Evolutionary conservation across 2,797 vertebrate genomes (phyloP).

Genomic region (Rhadinocentrus ornatus): DNA sequence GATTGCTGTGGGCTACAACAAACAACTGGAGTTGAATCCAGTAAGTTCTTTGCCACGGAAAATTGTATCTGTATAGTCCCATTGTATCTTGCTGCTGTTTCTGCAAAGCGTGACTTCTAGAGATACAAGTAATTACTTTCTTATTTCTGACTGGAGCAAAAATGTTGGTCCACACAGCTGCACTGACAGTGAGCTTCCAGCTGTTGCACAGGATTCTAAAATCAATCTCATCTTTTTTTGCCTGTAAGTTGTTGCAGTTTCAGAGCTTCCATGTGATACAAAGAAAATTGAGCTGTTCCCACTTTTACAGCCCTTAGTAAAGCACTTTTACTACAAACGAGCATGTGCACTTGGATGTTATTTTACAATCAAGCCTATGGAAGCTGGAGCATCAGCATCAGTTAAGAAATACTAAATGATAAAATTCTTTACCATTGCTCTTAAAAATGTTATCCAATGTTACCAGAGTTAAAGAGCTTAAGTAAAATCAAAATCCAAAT

Average conservation of each 20-base stretch:
- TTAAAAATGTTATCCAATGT: neutral
- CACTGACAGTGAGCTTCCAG: too few species aligned
- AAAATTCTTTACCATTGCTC: neutral
- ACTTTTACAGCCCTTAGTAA: neutral
- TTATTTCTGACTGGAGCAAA: too few species aligned
- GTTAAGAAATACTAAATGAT: neutral
- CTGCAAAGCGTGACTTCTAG: too few species aligned
- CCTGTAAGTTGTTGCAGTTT: too few species aligned
- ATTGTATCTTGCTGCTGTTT: too few species aligned
- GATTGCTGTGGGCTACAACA: too few species aligned
- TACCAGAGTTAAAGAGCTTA: neutral
- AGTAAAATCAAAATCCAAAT: neutral
- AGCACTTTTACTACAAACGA: neutral
- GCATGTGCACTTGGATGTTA: neutral
- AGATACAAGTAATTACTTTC: too few species aligned
- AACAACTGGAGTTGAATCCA: too few species aligned
- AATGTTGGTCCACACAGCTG: too few species aligned
- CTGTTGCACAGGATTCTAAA: neutral
- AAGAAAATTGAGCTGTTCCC: neutral
- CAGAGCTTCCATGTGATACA: neutral
- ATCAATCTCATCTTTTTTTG: neutral
- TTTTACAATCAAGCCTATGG: neutral
- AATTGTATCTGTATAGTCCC: too few species aligned
- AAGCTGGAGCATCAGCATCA: neutral
- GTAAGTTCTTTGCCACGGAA: too few species aligned